phyloP scores from a whole-genome alignment of 1,140 invertebrate species.

The Magallana gigas region DNA sequence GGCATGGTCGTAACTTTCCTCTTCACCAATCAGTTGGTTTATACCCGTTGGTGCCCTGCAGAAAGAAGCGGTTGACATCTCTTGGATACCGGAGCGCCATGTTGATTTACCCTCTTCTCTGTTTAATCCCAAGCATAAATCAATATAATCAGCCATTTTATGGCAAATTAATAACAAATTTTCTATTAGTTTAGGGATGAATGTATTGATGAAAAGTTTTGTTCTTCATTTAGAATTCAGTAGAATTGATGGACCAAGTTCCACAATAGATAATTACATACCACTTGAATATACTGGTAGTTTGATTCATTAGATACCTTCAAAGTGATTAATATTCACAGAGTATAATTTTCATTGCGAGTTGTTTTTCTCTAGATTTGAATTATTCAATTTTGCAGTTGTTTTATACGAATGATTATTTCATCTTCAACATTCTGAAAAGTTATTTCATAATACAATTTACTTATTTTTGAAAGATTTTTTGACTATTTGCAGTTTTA shows the following conservation, averaged over 20 bases:
- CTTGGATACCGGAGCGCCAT: background rate
- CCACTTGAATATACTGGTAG: too few relatives aligned
- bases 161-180: conserved; percentile 33
- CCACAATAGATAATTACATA: too few relatives aligned
- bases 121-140: conserved; percentile 1
- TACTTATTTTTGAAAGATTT: too few relatives aligned
- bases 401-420: too few relatives aligned
- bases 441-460: too few relatives aligned
- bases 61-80: conserved; percentile 11
- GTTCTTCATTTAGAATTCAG: too few relatives aligned
- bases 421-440: too few relatives aligned
- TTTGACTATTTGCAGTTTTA: too few relatives aligned
- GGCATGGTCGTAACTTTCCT: background rate
- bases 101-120: background rate
- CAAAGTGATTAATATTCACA: background rate
- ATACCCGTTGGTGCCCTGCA: background rate
- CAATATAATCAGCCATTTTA: conserved; percentile 24
- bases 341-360: too few relatives aligned
- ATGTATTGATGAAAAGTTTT: background rate
- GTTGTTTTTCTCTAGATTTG: too few relatives aligned
- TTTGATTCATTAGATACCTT: background rate
- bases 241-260: too few relatives aligned
- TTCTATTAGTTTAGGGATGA: conserved; percentile 30
- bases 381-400: too few relatives aligned
- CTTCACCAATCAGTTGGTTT: background rate